phyloP scores from a whole-genome alignment of 2,113 vertebrate genomes.

The Callionymus lyra region DNA sequence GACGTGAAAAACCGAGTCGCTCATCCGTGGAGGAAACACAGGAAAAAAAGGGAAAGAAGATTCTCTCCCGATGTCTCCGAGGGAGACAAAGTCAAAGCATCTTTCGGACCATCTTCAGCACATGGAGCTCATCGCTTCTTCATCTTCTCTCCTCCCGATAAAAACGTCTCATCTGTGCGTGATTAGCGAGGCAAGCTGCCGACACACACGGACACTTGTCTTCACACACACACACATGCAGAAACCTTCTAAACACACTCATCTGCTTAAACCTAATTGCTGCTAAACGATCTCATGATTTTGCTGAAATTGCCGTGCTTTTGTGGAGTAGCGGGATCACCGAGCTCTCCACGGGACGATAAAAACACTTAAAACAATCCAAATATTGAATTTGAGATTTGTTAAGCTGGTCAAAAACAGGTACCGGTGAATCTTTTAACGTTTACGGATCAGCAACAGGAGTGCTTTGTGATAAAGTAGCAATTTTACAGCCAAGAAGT shows the following conservation, averaged over 20 bases:
- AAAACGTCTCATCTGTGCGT: constrained; percentile 58
- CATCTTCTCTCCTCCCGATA: constrained; percentile 49
- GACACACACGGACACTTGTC: constrained; percentile 11
- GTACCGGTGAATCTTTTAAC: no score
- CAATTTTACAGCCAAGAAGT: no score
- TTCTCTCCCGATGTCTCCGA: constrained; percentile 4
- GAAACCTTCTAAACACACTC: constrained; percentile 20
- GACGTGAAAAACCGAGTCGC: constrained; percentile 5
- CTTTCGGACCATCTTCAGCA: constrained; percentile 36
- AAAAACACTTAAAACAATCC: no score
- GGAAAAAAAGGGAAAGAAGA: background rate
- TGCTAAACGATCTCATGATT: constrained; percentile 29
- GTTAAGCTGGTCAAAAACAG: no score
- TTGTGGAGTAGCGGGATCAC: constrained; percentile 11
- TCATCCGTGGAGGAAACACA: constrained; percentile 4
- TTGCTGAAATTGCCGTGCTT: constrained; percentile 20
- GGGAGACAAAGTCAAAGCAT: constrained; percentile 5
- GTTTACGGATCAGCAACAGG: no score
- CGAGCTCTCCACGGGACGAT: constrained; percentile 5
- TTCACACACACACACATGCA: constrained; percentile 19
- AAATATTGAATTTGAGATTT: no score
- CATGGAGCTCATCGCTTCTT: constrained; percentile 58
- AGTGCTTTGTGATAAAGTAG: no score
- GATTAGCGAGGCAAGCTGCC: constrained; percentile 43
- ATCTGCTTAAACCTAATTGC: constrained; percentile 44